A percentile compares a stretch with the other conserved stretches of the same genome.
These are phyloP conservation scores for Acestrorhynchus altus DNA, from an alignment of 2,797 vertebrate genomes.

Conservation along the genomic window DNA sequence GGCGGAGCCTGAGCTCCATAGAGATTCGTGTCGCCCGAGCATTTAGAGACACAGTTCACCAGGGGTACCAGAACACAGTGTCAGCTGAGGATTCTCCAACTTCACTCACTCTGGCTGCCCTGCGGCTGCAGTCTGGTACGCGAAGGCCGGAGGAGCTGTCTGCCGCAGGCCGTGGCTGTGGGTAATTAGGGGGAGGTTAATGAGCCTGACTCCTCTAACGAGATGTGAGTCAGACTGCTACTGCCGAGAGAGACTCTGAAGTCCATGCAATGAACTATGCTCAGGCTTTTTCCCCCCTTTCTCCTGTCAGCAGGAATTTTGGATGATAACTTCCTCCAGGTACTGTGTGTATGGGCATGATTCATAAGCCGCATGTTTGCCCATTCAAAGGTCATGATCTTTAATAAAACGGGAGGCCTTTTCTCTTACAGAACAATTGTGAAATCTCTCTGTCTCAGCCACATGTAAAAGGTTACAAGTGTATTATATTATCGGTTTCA, in stretches of 20 bases:
- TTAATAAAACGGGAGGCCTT: conserved; percentile 6
- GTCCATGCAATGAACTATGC: conserved; percentile 21
- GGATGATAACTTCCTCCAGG: conserved; percentile 10
- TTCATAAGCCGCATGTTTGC: neutral
- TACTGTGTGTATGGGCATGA: neutral
- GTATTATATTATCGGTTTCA: too few relatives aligned
- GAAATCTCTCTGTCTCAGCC: too few relatives aligned
- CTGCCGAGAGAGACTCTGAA: conserved; percentile 34
- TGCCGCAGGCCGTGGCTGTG: conserved; percentile 2
- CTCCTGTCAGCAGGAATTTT: conserved; percentile 27
- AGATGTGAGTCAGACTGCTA: conserved; percentile 42
- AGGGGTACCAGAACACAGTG: conserved; percentile 4
- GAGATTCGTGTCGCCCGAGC: neutral
- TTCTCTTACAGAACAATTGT: neutral
- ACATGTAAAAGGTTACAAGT: too few relatives aligned
- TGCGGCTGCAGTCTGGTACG: neutral
- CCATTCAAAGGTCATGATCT: conserved; percentile 5
- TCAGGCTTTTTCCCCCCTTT: neutral
- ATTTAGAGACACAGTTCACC: neutral
- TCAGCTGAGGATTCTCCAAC: conserved; percentile 18
- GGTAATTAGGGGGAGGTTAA: conserved; percentile 57
- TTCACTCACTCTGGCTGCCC: conserved; percentile 18
- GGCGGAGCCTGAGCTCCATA: neutral
- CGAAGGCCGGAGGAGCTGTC: conserved; percentile 7
- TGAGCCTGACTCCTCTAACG: conserved; percentile 52